phyloP scores from a whole-genome alignment of 2,888 invertebrate genomes.

The Matsumyia berberina region DNA sequence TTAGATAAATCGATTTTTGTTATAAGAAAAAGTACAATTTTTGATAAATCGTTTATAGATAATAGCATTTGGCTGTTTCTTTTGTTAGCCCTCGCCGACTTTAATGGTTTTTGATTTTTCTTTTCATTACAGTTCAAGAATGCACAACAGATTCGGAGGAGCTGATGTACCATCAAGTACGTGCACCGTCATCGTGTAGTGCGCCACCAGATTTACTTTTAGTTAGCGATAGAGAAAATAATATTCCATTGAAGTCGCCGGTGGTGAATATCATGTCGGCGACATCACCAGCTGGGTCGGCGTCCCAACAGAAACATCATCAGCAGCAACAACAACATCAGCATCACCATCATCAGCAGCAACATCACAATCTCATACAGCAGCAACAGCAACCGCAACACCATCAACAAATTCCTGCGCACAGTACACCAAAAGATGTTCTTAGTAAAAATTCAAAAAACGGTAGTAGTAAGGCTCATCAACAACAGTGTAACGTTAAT shows the following conservation, averaged over 20 bases:
- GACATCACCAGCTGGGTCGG: conserved; percentile 79
- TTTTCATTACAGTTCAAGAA: conserved; percentile 86
- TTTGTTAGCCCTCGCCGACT: neutral
- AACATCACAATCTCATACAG: conserved; percentile 34
- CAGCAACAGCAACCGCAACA: conserved; percentile 44
- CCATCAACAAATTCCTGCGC: conserved; percentile 49
- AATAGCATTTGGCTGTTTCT: conserved; percentile 19
- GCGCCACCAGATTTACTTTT: conserved; percentile 87
- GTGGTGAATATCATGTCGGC: conserved; percentile 82
- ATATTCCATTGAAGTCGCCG: conserved; percentile 82
- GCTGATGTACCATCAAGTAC: conserved; percentile 86
- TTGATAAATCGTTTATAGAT: conserved; percentile 33
- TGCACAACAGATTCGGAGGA: conserved; percentile 90
- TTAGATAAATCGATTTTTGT: conserved; percentile 27
- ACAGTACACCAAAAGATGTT: conserved; percentile 76
- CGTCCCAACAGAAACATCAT: conserved; percentile 75
- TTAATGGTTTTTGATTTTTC: conserved; percentile 31
- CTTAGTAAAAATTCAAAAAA: conserved; percentile 75
- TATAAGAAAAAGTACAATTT: neutral
- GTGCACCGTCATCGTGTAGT: conserved; percentile 87
- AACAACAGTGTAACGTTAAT: conserved; percentile 70
- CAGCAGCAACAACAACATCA: conserved; percentile 72
- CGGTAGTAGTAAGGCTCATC: conserved; percentile 63
- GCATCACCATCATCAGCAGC: conserved; percentile 56
- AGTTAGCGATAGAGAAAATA: conserved; percentile 86